These are phyloP conservation scores for Oreochromis niloticus DNA, from an alignment of 2,113 vertebrate species.

Conservation along the genomic window DNA sequence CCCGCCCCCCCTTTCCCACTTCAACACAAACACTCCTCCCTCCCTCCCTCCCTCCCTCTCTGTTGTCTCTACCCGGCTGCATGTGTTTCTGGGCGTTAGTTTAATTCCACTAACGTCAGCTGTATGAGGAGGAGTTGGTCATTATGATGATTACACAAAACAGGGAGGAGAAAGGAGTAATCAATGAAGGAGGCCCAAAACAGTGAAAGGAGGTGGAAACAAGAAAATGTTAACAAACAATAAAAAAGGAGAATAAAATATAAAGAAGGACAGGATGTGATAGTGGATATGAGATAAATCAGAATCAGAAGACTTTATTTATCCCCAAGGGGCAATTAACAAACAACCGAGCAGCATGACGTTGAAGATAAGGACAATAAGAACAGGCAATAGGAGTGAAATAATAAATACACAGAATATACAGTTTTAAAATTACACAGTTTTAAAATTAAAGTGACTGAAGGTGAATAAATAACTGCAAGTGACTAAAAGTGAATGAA, in stretches of 20 bases:
- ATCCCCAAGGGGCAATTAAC: no score
- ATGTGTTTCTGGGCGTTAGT: neutral
- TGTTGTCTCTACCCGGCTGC: neutral
- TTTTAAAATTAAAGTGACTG: no score
- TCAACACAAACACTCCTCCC: neutral
- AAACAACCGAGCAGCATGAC: no score
- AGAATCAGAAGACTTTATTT: no score
- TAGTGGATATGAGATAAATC: neutral
- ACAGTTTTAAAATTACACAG: no score
- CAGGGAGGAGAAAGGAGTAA: neutral
- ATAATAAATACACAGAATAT: no score
- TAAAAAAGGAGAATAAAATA: neutral
- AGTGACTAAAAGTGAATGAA: no score
- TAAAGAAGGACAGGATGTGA: neutral
- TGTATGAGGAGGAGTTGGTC: neutral
- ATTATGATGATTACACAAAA: neutral
- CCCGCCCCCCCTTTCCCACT: neutral
- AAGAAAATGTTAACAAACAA: neutral
- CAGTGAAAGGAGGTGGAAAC: neutral
- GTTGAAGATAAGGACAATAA: no score
- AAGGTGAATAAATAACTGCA: no score
- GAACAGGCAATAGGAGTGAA: no score
- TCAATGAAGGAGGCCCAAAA: neutral
- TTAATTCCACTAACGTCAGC: neutral
- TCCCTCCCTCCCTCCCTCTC: neutral